phyloP scores from a whole-genome alignment of 2,888 invertebrate species.

The Diarsia dahlii region DNA sequence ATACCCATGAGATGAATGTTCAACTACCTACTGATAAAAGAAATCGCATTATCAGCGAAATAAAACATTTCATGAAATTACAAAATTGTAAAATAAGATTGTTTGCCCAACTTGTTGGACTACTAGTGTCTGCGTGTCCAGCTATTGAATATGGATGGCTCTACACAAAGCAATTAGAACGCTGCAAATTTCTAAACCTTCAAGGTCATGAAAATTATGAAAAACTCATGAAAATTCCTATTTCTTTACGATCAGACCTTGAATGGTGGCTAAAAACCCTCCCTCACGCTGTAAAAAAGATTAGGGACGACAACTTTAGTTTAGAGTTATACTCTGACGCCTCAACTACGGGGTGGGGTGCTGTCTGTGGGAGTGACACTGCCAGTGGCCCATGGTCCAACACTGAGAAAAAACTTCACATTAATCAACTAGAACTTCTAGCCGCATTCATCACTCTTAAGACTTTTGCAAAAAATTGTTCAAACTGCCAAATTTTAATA shows the following conservation, averaged over 20 bases:
- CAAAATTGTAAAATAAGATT: neutral
- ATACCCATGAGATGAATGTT: no score
- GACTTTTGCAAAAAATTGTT: conserved; percentile 10
- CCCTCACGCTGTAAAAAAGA: no score
- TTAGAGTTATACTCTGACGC: conserved; percentile 10
- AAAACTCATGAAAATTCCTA: conserved; percentile 4
- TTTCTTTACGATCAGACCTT: neutral
- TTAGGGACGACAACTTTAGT: neutral
- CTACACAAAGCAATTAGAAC: conserved; percentile 22
- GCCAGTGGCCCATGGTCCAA: conserved; percentile 25
- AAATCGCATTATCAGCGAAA: no score
- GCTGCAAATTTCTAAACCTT: conserved; percentile 19
- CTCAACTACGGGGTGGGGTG: conserved; percentile 29
- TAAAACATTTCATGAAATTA: neutral
- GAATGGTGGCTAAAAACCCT: conserved; percentile 20
- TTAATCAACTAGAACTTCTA: conserved; percentile 39
- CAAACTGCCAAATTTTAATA: conserved; percentile 27
- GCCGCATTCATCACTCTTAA: conserved; percentile 23
- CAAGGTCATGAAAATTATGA: conserved; percentile 5
- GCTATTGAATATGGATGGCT: conserved; percentile 16
- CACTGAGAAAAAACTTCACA: conserved; percentile 13
- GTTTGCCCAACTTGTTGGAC: conserved; percentile 4
- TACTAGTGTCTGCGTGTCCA: conserved; percentile 17
- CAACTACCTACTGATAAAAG: no score
- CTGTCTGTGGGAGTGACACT: neutral